Evolutionary conservation across 2,113 vertebrate species (phyloP), one percentile per base, ranked within the genome.

Genomic region (Sterrhoptilus dennistouni): DNA sequence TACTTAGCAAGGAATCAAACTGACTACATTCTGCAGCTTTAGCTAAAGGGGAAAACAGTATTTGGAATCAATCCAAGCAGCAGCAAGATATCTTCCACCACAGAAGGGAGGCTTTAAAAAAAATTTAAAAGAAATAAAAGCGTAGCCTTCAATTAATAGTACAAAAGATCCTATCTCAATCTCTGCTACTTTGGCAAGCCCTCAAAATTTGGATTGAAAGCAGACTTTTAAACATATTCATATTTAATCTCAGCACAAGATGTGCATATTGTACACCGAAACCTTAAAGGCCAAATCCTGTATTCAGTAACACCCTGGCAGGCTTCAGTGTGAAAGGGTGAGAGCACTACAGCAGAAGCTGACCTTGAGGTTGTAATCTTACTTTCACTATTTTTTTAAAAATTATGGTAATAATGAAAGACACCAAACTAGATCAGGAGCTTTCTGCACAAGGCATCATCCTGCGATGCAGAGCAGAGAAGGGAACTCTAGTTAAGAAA

Each of bases 161-260:
- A 95, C 81, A 92, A 90, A 94, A 96, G 87, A 96, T 91, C 66
- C 84, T 96, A 92, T 96, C 92, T 95, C 93, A 85, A 95, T 91
- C 77, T 92, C 83, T 87, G 49, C 44, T 92, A 70, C 79, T 90
- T 95, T 96, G 95, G 94, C 93, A 96, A 95, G 60, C 93, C 90
- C 80, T 96, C 95, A 95, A 91, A 94, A 94, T 95, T 94, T 95
- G 70, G 83, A 95, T 96, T 96, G 92, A 96, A 97, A 95, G 82
- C 91, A 94, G 93, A 89, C 79, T 87, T 95, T 88, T 95, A 95
- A 95, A 70, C 74, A 96, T 94, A 95, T 87, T 95, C 89, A 90
- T 90, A 92, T 94, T 92, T 94, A 89, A 93, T 94, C 89, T 59
- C 87, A 92, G 82, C 81, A 90, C 85, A 95, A 94, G 83, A 96